These are phyloP conservation scores for Novumbra hubbsi DNA, from an alignment of 2,797 vertebrate genomes.

Conservation along the genomic window DNA sequence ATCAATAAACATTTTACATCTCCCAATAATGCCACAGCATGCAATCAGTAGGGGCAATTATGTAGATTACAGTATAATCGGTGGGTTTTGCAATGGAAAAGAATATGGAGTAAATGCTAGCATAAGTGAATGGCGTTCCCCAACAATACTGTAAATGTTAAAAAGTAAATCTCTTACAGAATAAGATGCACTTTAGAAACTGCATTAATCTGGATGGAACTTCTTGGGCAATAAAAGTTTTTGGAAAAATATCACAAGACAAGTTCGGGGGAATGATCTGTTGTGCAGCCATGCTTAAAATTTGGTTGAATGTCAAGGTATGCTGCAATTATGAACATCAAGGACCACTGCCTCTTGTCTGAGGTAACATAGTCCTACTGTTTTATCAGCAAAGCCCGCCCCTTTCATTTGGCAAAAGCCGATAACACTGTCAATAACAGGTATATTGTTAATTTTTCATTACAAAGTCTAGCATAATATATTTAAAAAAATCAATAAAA, in stretches of 20 bases:
- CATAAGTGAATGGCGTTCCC: background rate
- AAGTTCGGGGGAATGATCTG: background rate
- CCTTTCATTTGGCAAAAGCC: background rate
- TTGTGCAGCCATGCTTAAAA: background rate
- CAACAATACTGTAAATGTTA: background rate
- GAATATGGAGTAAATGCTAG: background rate
- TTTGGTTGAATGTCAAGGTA: constrained; percentile 4
- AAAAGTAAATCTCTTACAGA: background rate
- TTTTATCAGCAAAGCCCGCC: background rate
- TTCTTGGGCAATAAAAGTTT: background rate
- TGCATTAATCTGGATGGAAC: background rate
- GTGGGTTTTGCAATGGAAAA: background rate
- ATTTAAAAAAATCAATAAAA: no score
- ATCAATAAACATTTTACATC: background rate
- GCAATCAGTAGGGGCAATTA: background rate
- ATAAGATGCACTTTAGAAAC: background rate
- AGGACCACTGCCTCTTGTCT: background rate
- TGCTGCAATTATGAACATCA: background rate
- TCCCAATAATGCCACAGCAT: background rate
- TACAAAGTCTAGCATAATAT: constrained; percentile 62
- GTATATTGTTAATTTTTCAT: constrained; percentile 61
- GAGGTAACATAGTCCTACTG: constrained; percentile 4
- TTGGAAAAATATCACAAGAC: background rate
- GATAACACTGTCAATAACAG: constrained; percentile 5
- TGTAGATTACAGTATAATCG: background rate